Evolutionary conservation across 2,797 vertebrate genomes (phyloP), one percentile per base, ranked within the genome.

Genomic region (Atherinosoma microstoma): DNA sequence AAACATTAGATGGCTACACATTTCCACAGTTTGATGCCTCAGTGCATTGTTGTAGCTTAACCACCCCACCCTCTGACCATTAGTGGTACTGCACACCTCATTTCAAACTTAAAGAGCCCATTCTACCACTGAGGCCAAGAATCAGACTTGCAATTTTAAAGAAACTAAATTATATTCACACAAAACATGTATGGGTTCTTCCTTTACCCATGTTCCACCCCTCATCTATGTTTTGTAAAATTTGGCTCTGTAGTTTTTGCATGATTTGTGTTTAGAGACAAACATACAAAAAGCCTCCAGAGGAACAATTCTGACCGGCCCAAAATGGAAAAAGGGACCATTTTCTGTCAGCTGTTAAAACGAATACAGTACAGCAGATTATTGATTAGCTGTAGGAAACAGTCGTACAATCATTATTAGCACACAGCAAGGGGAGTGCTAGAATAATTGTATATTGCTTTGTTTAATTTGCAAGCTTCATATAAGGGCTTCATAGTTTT

Each of bases 381-480:
- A 74, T 72, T 77, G 35, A 73, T 83, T 62, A 70, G 67, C 38
- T 73, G 51, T 71, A 81, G 80, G 51, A 69, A 7, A 54, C 65
- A 58, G 70, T 63, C 7, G 77, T 78, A 86, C 85, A 84, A 85
- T 91, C 81, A 79, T 85, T 65, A 71, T 42, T 58, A 60, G 42
- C 65, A 63, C 51, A 10, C 65, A 4, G 60, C 62, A 56, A n/a
- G 53, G 35, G 29, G 42, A 75, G 68, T 18, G 73, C 75, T 62
- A 35, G 59, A 73, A 3, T 63, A 68, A 70, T 29, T 7, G 59
- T 30, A 40, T 45, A 62, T 66, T 30, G 63, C 68, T 68, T 75
- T 58, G n/a, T 51, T 72, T 64, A 32, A 73, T 64, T 65, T 45
- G 35, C 40, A 68, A 62, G 80, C 75, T 75, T 79, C 59, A 22